Evolutionary conservation across 2,888 invertebrate genomes (phyloP).

Genomic region (Cactoblastis cactorum): DNA sequence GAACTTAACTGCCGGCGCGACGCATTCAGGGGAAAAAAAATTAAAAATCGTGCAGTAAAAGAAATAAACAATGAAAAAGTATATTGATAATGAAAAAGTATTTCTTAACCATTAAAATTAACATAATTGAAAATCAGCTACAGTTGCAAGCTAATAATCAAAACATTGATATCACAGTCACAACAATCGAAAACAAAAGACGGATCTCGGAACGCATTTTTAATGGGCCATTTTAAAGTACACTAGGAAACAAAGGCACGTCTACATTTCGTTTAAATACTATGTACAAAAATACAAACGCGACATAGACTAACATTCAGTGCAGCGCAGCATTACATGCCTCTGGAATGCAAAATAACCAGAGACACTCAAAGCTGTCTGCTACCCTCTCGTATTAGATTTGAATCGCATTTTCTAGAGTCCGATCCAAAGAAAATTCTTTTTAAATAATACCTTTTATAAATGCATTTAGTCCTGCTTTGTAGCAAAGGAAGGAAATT

Average conservation of each 20-base stretch:
- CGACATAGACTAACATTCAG: background rate
- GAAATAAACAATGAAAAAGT: too few relatives aligned
- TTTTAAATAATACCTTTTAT: slow-evolving; percentile 8
- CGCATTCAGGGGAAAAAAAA: too few relatives aligned
- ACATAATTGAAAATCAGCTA: too few relatives aligned
- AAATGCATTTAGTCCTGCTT: slow-evolving; percentile 14
- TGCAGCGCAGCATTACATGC: background rate
- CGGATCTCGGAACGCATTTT: background rate
- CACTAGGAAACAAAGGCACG: background rate
- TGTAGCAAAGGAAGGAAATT: slow-evolving; percentile 1
- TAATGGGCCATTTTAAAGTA: background rate
- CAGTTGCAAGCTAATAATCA: too few relatives aligned
- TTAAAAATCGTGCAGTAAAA: too few relatives aligned
- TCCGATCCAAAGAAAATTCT: slow-evolving; percentile 2
- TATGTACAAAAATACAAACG: background rate
- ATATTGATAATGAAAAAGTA: too few relatives aligned
- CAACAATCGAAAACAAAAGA: too few relatives aligned
- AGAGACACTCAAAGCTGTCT: background rate
- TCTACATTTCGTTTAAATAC: background rate
- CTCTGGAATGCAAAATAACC: slow-evolving; percentile 3
- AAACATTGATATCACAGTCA: too few relatives aligned
- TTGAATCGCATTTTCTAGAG: background rate
- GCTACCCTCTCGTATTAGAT: background rate
- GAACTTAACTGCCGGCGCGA: background rate
- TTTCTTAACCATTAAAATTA: too few relatives aligned